phyloP scores from a whole-genome alignment of 2,113 vertebrate genomes.

The Fukomys damarensis region DNA sequence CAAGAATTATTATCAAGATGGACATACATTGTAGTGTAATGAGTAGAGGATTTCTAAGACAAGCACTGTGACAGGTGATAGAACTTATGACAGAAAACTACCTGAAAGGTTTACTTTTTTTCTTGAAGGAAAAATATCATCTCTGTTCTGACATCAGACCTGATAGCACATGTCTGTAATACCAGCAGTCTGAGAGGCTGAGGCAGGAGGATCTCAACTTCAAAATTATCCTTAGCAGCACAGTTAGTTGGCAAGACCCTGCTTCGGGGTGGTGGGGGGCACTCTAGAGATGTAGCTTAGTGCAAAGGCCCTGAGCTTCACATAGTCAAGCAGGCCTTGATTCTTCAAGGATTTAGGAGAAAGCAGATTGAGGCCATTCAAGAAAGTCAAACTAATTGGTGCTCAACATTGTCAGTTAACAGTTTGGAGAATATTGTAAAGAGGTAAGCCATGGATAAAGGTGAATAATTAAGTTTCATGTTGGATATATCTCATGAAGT shows the following conservation, averaged over 20 bases:
- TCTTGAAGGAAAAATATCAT: too few relatives aligned
- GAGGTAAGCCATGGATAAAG: neutral
- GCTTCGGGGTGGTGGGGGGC: too few relatives aligned
- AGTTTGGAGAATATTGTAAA: neutral
- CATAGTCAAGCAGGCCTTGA: neutral
- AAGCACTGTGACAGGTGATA: neutral
- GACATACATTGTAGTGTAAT: rapidly evolving
- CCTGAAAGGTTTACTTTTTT: neutral
- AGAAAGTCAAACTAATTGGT: neutral
- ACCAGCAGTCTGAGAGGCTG: neutral
- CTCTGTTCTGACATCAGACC: too few relatives aligned
- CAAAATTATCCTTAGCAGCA: neutral
- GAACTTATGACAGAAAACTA: neutral
- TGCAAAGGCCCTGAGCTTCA: neutral
- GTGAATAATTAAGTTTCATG: neutral
- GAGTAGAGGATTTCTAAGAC: too few relatives aligned
- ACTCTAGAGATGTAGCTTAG: neutral
- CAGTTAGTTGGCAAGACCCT: neutral
- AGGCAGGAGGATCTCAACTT: neutral
- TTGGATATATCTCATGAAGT: neutral
- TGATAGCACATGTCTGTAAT: too few relatives aligned
- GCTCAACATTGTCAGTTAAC: neutral
- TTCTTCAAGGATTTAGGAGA: neutral
- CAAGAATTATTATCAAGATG: neutral
- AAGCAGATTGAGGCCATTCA: neutral